These are phyloP conservation scores for Anorthoa munda DNA, from an alignment of 2,888 invertebrate species.

Conservation along the genomic window DNA sequence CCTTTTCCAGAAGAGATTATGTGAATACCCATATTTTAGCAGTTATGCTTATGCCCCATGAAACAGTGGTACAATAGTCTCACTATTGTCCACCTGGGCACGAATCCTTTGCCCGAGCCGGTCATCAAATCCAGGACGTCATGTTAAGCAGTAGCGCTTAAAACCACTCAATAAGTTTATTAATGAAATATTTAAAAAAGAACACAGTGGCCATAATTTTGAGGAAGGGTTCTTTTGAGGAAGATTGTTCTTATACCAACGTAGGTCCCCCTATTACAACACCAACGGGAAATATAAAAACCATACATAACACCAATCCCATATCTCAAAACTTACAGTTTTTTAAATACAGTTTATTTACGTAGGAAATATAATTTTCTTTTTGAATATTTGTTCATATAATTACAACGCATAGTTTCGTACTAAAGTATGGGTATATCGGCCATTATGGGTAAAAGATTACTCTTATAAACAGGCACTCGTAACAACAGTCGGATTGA, in stretches of 20 bases:
- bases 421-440: constrained; percentile 54
- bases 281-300: constrained; percentile 15
- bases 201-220: too few species aligned
- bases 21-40: too few species aligned
- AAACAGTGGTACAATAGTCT: too few species aligned
- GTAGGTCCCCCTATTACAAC: neutral
- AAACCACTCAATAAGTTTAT: too few species aligned
- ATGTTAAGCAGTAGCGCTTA: too few species aligned
- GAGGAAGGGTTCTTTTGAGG: neutral
- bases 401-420: constrained; percentile 57
- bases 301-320: constrained; percentile 6
- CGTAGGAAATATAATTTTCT: constrained; percentile 51
- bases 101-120: too few species aligned
- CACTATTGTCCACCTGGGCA: too few species aligned
- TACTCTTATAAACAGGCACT: constrained; percentile 45
- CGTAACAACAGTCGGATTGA: constrained; percentile 55
- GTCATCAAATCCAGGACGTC: too few species aligned
- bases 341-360: constrained; percentile 31
- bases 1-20: too few species aligned
- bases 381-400: constrained; percentile 58
- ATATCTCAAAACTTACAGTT: constrained; percentile 19
- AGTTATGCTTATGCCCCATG: too few species aligned
- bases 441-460: constrained; percentile 59
- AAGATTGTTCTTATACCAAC: neutral
- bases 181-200: too few species aligned